phyloP scores from a whole-genome alignment of 1,140 invertebrate genomes.

The Scaptodrosophila lebanonensis region DNA sequence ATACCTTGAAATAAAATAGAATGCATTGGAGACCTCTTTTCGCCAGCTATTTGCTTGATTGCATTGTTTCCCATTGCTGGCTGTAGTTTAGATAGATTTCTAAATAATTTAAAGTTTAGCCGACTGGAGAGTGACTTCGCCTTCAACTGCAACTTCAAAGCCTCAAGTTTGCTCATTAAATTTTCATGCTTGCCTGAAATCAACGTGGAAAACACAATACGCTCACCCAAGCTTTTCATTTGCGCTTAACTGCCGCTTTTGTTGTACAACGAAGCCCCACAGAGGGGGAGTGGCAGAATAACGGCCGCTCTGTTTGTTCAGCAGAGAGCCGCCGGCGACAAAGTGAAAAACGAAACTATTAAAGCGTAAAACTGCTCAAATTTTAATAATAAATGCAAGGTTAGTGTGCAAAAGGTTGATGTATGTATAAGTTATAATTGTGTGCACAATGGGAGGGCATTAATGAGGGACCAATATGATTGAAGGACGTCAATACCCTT shows the following conservation, averaged over 20 bases:
- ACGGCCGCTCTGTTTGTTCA: slow-evolving; percentile 16
- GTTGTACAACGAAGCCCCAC: slow-evolving; percentile 19
- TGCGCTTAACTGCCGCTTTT: slow-evolving; percentile 25
- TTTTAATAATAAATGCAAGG: slow-evolving; percentile 6
- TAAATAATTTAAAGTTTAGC: slow-evolving; percentile 21
- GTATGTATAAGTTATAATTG: too few relatives aligned
- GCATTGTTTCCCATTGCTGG: neutral
- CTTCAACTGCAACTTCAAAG: slow-evolving; percentile 20
- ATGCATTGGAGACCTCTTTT: too few relatives aligned
- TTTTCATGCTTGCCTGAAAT: slow-evolving; percentile 53
- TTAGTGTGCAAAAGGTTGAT: too few relatives aligned
- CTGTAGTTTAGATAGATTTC: slow-evolving; percentile 38
- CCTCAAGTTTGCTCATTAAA: slow-evolving; percentile 42
- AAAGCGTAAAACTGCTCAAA: slow-evolving; percentile 19
- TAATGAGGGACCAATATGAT: too few relatives aligned
- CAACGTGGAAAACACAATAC: slow-evolving; percentile 37
- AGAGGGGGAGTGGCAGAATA: slow-evolving; percentile 4
- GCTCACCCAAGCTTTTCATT: slow-evolving; percentile 40
- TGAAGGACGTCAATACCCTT: neutral
- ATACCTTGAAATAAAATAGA: too few relatives aligned
- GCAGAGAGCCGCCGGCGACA: slow-evolving; percentile 9
- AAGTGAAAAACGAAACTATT: slow-evolving; percentile 17
- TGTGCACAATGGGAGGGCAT: too few relatives aligned
- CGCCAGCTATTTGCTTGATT: too few relatives aligned
- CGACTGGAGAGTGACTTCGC: too few relatives aligned